Conservation (phyloP, 1,140 invertebrate genomes). For the Scaptomyza montana region DNA sequence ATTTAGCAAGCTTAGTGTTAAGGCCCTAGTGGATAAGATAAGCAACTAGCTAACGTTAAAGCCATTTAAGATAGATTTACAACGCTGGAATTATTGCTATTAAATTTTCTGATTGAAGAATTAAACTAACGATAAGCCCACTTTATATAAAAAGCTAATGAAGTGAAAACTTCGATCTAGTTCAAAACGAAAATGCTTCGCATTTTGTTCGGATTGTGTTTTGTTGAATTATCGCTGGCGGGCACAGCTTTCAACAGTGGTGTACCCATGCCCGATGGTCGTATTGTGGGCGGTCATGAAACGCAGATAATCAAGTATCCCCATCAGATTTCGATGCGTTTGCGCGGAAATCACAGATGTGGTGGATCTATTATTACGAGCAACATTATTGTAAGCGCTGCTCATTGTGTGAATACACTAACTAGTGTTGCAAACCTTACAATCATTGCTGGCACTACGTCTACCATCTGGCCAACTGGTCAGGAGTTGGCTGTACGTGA, state of each 20-base stretch:
- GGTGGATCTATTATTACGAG: slow-evolving; percentile 85
- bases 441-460: slow-evolving; percentile 65
- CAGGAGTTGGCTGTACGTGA: slow-evolving; percentile 54
- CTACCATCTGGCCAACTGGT: slow-evolving; percentile 29
- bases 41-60: slow-evolving; percentile 10
- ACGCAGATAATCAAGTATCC: slow-evolving; percentile 62
- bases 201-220: slow-evolving; percentile 47
- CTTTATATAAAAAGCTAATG: slow-evolving; percentile 19
- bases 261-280: slow-evolving; percentile 67
- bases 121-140: not conserved
- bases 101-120: not conserved
- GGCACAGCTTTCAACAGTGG: slow-evolving; percentile 35
- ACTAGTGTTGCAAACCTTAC: slow-evolving; percentile 36
- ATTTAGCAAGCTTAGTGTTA: too few relatives aligned
- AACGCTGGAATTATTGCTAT: slow-evolving; percentile 15
- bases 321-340: slow-evolving; percentile 73
- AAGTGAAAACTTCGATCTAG: slow-evolving; percentile 24
- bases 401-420: slow-evolving; percentile 84
- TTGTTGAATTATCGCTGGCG: slow-evolving; percentile 42
- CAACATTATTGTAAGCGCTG: slow-evolving; percentile 85
- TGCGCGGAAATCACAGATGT: slow-evolving; percentile 83
- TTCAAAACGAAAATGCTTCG: slow-evolving; percentile 58
- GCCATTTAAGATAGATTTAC: slow-evolving; percentile 26
- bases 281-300: slow-evolving; percentile 69
- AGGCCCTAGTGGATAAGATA: slow-evolving; percentile 33